A percentile compares a stretch with the other conserved stretches of the same genome.
Evolutionary conservation across 2,888 invertebrate genomes (phyloP).

Genomic region (Eulithis testata): DNA sequence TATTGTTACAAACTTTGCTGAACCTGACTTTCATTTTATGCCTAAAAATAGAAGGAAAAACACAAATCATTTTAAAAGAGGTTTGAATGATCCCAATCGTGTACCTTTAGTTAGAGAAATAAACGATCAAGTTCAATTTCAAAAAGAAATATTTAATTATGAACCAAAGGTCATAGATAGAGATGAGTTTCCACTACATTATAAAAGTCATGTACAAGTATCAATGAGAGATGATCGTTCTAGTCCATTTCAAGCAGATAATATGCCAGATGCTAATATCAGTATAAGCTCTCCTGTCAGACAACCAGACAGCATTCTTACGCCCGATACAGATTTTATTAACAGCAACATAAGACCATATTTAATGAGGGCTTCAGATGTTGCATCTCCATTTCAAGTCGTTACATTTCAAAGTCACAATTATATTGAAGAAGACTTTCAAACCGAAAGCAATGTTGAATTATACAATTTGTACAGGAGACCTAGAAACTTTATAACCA

Average conservation of each 20-base stretch:
- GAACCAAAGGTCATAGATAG: no score
- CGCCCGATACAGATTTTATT: neutral
- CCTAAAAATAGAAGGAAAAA: neutral
- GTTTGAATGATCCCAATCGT: neutral
- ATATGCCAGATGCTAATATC: neutral
- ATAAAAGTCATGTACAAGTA: neutral
- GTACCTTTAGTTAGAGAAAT: neutral
- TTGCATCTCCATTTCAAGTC: conserved; percentile 8
- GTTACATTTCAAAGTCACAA: conserved; percentile 61
- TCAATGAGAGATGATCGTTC: neutral
- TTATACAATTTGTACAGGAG: conserved; percentile 25
- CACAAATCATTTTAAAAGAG: neutral
- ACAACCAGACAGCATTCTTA: neutral
- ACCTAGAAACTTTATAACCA: conserved; percentile 49
- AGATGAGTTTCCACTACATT: no score
- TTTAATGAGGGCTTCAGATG: conserved; percentile 1
- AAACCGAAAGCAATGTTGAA: conserved; percentile 12
- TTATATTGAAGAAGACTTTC: conserved; percentile 31
- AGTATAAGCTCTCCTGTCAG: neutral
- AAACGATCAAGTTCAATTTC: neutral
- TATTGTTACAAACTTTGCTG: conserved; percentile 18
- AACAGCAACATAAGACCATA: conserved; percentile 11
- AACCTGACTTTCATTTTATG: neutral
- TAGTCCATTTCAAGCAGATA: neutral
- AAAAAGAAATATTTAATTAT: neutral